Base-by-base conservation (phyloP, 2,797 vertebrate genomes). In the Tiaroga cobitis region DNA sequence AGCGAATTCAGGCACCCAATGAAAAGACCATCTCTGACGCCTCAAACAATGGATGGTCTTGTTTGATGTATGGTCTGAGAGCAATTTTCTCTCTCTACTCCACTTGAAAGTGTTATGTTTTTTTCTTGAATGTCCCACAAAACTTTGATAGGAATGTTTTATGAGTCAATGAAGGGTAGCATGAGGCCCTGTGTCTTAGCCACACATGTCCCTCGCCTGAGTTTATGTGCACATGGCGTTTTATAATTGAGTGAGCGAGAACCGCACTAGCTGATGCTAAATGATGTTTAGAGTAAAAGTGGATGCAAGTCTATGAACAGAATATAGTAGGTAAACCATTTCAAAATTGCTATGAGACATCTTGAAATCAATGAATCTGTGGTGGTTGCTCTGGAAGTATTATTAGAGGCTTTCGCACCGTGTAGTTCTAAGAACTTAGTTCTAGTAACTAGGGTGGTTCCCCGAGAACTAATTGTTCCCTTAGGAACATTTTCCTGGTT, bases 61-160 rank as follows among this genome's bases (percentile, higher is more conserved):
- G 49, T 88, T 82, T 87, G 84, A 65, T 84, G 76, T 79, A 75
- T 46, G 54, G 67, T 70, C 26, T 78, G 56, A 82, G 75, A 74
- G 61, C 80, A 46, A 67, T 83, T 87, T 87, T 80, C 83, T 73
- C 37, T 70, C 61, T 70, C 49, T 43, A n/a, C 54, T 72, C 82
- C 73, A 72, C 83, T 76, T 82, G 37, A 74, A 87, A 88, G 80
- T 70, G 41, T 85, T 76, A 85, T 65, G 84, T 82, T 83, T 85
- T 69, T 69, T 26, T 69, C 37, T 72, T 75, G 78, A 85, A 81
- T 68, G 26, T 78, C 75, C 67, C 73, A 41, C 78, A 86, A 80
- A 85, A 74, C 84, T 83, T 83, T 85, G 61, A 89, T 76, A 74
- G 41, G 43, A 82, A 59, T 81, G 73, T 77, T 85, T 88, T 73